Conservation (phyloP, 2,888 invertebrate species). For the Synergus gifuensis region DNA sequence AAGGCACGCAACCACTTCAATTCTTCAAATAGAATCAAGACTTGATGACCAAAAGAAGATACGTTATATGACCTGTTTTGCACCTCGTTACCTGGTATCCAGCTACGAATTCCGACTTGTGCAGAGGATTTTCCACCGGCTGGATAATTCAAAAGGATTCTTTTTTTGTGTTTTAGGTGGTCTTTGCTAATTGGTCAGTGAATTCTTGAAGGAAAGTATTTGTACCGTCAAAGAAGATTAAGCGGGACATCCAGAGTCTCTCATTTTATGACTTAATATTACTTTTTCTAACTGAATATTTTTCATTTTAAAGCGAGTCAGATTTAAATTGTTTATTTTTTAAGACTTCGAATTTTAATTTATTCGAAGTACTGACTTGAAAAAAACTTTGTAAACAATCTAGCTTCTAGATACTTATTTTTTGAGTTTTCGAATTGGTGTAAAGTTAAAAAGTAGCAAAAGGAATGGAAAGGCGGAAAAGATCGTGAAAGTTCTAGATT, state of each 20-base stretch:
- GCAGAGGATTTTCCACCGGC: neutral
- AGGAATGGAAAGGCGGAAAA: slow-evolving; percentile 3
- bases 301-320: too few species aligned
- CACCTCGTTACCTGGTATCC: slow-evolving; percentile 21
- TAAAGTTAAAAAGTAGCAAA: slow-evolving; percentile 5
- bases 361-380: neutral
- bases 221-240: too few species aligned
- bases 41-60: slow-evolving; percentile 23
- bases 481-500: neutral
- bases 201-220: neutral
- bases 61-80: slow-evolving; percentile 22
- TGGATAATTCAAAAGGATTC: too few species aligned
- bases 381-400: neutral
- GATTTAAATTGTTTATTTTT: too few species aligned
- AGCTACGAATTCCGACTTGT: neutral
- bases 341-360: too few species aligned
- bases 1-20: slow-evolving; percentile 43
- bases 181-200: neutral
- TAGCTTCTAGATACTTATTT: neutral
- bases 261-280: too few species aligned
- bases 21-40: slow-evolving; percentile 19
- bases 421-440: neutral
- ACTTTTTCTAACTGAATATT: too few species aligned
- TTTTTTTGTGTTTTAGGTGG: neutral
- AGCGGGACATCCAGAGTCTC: too few species aligned